Evolutionary conservation across 2,797 vertebrate genomes (phyloP).

Genomic region (Artibeus jamaicensis): DNA sequence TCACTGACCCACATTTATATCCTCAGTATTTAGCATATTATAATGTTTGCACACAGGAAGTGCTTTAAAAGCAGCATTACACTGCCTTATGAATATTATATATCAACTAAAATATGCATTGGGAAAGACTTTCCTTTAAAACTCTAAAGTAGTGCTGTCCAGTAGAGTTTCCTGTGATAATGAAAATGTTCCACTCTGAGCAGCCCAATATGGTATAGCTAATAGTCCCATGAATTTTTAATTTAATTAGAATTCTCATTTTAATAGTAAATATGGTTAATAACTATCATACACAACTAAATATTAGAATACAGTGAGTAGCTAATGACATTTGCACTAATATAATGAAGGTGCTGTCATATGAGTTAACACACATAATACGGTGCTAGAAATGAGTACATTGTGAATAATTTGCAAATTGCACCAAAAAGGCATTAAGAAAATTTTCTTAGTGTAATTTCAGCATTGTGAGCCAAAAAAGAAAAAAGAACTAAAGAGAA

Average conservation of each 20-base stretch:
- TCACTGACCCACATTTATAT: not conserved
- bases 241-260: not conserved
- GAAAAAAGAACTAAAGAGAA: not conserved
- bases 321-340: not conserved
- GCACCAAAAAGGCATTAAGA: slow-evolving; percentile 30
- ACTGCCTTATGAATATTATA: slow-evolving; percentile 13
- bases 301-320: not conserved
- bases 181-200: slow-evolving; percentile 35
- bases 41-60: not conserved
- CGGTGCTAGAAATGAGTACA: not conserved
- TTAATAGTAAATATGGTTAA: slow-evolving; percentile 20
- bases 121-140: slow-evolving; percentile 6
- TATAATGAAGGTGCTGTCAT: not conserved
- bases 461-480: not conserved
- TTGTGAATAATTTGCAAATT: not conserved
- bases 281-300: not conserved
- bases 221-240: not conserved
- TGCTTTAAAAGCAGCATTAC: slow-evolving; percentile 2
- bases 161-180: slow-evolving; percentile 24
- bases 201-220: not conserved
- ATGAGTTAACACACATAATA: not conserved
- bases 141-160: not conserved
- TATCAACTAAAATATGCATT: not conserved
- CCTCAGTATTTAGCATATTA: not conserved
- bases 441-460: slow-evolving; percentile 15